Evolutionary conservation across 2,113 vertebrate species (phyloP).

Genomic region (Catharus bicknelli): DNA sequence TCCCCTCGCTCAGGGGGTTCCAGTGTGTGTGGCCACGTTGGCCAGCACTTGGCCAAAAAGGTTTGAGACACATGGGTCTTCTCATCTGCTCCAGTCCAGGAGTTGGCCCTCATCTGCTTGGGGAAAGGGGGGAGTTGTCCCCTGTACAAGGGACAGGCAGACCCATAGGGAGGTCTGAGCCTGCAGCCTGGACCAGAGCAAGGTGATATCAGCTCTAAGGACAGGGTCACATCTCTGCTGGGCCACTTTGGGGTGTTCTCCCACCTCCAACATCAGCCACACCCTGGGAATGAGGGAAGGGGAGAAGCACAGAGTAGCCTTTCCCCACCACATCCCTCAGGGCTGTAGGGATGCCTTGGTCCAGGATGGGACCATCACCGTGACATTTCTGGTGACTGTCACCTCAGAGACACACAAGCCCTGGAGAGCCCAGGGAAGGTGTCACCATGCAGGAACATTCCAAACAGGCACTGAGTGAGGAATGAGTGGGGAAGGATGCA

Average conservation of each 20-base stretch:
- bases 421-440: accelerated
- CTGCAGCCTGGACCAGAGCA: neutral
- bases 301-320: neutral
- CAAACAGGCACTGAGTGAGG: accelerated
- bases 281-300: neutral
- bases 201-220: accelerated
- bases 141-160: neutral
- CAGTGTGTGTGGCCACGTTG: neutral
- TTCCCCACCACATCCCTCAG: neutral
- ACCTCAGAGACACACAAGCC: neutral
- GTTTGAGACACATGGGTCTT: neutral
- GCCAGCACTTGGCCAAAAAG: neutral
- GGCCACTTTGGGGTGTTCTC: neutral
- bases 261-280: neutral
- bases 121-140: neutral
- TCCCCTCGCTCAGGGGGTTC: neutral
- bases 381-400: neutral
- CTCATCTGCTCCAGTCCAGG: neutral
- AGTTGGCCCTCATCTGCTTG: accelerated
- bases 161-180: accelerated
- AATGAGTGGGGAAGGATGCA: accelerated
- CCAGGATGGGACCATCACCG: neutral
- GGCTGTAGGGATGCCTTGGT: neutral
- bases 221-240: neutral
- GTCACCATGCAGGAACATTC: accelerated